Percentiles rank a stretch among this genome's conserved stretches.
These are phyloP conservation scores for Chaetogeoica ovagalla DNA, from an alignment of 2,888 invertebrate species.

Conservation along the genomic window DNA sequence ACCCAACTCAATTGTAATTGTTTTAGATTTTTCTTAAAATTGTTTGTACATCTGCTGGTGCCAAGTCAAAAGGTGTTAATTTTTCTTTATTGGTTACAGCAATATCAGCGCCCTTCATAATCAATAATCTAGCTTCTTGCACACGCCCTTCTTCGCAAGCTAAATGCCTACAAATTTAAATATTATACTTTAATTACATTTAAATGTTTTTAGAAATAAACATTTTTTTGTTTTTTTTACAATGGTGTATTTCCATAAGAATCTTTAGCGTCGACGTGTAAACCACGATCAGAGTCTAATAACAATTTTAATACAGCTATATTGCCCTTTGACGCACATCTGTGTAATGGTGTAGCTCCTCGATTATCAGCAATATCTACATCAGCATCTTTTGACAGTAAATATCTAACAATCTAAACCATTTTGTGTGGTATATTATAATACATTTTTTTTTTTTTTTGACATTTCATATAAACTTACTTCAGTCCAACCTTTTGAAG, in stretches of 20 bases:
- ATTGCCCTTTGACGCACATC: slow-evolving; percentile 78
- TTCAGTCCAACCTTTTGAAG: slow-evolving; percentile 78
- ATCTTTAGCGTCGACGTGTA: slow-evolving; percentile 66
- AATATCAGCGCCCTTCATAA: slow-evolving; percentile 68
- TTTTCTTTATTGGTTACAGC: slow-evolving; percentile 68
- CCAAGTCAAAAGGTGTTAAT: slow-evolving; percentile 68
- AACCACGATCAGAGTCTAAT: slow-evolving; percentile 64
- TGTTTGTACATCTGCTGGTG: slow-evolving; percentile 29
- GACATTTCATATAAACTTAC: slow-evolving; percentile 60
- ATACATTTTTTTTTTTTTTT: not conserved
- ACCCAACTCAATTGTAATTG: not conserved
- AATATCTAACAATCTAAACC: slow-evolving; percentile 67
- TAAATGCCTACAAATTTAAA: slow-evolving; percentile 66
- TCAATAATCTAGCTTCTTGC: slow-evolving; percentile 69
- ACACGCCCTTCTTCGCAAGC: slow-evolving; percentile 80
- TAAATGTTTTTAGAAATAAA: slow-evolving; percentile 9
- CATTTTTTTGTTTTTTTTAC: slow-evolving; percentile 61
- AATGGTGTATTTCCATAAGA: slow-evolving; percentile 75
- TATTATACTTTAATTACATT: not conserved
- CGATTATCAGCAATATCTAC: slow-evolving; percentile 71
- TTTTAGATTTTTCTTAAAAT: slow-evolving; percentile 39
- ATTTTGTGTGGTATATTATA: not conserved
- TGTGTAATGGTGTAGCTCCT: slow-evolving; percentile 75
- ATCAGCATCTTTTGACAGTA: slow-evolving; percentile 71
- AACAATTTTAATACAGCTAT: slow-evolving; percentile 70